A percentile compares a stretch with the other conserved stretches of the same genome.
Conservation (phyloP, 2,888 invertebrate genomes). For the Eledona agricola region DNA sequence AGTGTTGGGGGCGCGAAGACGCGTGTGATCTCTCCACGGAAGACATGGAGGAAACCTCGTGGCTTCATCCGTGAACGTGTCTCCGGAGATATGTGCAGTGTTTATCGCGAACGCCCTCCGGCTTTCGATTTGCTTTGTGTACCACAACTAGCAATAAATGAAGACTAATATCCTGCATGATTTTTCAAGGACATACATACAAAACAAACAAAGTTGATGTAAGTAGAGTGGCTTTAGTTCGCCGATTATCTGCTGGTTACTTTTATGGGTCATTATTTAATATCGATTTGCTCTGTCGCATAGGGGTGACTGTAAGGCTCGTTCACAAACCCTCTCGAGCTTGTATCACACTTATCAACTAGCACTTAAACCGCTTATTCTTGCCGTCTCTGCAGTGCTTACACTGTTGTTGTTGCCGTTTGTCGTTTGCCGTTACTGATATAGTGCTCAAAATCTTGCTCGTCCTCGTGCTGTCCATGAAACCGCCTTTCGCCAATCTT, state of each 20-base stretch:
- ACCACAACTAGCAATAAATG: slow-evolving; percentile 61
- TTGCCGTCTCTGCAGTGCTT: slow-evolving; percentile 54
- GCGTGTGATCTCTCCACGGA: slow-evolving; percentile 33
- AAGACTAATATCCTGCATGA: slow-evolving; percentile 61
- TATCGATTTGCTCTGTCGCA: slow-evolving; percentile 63
- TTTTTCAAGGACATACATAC: slow-evolving; percentile 61
- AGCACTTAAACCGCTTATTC: slow-evolving; percentile 51
- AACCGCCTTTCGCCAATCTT: slow-evolving; percentile 49
- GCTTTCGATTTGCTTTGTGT: slow-evolving; percentile 50
- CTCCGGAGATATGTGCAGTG: slow-evolving; percentile 55
- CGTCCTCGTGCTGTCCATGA: slow-evolving; percentile 51
- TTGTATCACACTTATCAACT: slow-evolving; percentile 51
- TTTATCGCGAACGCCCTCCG: slow-evolving; percentile 43
- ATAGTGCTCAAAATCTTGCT: slow-evolving; percentile 42
- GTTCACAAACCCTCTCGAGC: slow-evolving; percentile 53
- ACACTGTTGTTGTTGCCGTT: slow-evolving; percentile 45
- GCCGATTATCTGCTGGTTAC: slow-evolving; percentile 45
- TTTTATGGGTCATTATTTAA: slow-evolving; percentile 60
- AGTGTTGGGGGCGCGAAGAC: slow-evolving; percentile 53
- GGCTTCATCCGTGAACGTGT: slow-evolving; percentile 42
- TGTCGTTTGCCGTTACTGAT: slow-evolving; percentile 40
- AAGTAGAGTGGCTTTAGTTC: slow-evolving; percentile 53
- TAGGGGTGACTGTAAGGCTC: slow-evolving; percentile 59
- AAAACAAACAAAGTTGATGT: slow-evolving; percentile 62
- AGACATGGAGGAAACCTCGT: slow-evolving; percentile 39